These are phyloP conservation scores for Heloderma charlesbogerti DNA, from an alignment of 2,113 vertebrate species.

Conservation along the genomic window DNA sequence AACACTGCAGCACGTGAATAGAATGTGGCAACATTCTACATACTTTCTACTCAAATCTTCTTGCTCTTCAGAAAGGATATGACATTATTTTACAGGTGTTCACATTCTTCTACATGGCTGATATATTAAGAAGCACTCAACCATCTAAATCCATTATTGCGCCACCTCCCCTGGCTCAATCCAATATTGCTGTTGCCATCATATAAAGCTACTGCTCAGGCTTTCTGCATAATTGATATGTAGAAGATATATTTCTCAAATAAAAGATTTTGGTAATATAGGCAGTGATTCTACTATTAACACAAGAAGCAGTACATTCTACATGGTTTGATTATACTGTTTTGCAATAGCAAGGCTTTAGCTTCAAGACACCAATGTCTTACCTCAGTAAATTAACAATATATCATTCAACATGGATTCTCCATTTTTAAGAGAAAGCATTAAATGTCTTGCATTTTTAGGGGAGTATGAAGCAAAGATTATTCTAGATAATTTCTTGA, in stretches of 20 bases:
- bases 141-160: conserved; percentile 14
- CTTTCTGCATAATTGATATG: not conserved
- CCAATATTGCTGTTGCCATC: not conserved
- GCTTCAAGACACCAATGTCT: conserved; percentile 4
- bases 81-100: not conserved
- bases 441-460: not conserved
- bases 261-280: conserved; percentile 13
- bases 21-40: conserved; percentile 15
- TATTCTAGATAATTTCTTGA: not conserved
- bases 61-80: not conserved
- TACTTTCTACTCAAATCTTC: conserved; percentile 6
- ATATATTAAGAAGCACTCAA: conserved; percentile 13
- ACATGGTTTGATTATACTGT: conserved; percentile 11
- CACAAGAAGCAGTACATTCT: conserved; percentile 1
- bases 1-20: conserved; percentile 4
- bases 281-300: not conserved
- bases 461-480: not conserved
- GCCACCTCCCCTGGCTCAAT: not conserved
- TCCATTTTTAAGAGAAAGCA: not conserved
- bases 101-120: not conserved
- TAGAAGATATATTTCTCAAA: not conserved
- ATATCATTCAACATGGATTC: conserved; percentile 13
- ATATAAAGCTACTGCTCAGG: conserved; percentile 21
- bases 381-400: not conserved
- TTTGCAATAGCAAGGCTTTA: not conserved